Percentiles rank a stretch among this genome's conserved stretches.
phyloP scores from a whole-genome alignment of 35 echinoderm and acorn worm genomes.

The Chiridota heheva region DNA sequence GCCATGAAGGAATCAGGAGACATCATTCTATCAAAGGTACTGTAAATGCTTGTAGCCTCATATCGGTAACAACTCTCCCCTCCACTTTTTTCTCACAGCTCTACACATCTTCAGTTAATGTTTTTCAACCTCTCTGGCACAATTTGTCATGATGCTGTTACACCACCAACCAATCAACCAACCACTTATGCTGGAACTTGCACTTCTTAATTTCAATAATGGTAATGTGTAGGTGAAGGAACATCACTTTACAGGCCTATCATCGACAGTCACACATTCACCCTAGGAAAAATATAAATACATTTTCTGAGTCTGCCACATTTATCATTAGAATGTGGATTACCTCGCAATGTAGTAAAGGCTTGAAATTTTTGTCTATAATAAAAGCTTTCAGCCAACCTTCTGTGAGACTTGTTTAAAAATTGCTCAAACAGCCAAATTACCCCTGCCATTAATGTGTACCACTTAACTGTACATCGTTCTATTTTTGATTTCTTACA shows the following conservation, averaged over 20 bases:
- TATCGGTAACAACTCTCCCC: not conserved
- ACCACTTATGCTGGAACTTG: not conserved
- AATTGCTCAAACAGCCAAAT: not conserved
- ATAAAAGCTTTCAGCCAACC: not conserved
- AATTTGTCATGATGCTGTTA: no score
- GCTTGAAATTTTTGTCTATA: not conserved
- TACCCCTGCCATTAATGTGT: not conserved
- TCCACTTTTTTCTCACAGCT: not conserved
- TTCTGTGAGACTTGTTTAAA: not conserved
- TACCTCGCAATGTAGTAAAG: not conserved
- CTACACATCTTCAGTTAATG: not conserved
- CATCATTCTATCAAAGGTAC: slow-evolving; percentile 70
- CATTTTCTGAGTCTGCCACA: not conserved
- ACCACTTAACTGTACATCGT: not conserved
- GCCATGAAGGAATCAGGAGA: slow-evolving; percentile 85
- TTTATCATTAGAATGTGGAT: not conserved
- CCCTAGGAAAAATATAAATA: no score
- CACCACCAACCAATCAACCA: no score
- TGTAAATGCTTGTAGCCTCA: not conserved
- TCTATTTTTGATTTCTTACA: slow-evolving; percentile 18
- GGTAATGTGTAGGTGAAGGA: not conserved
- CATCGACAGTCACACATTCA: no score
- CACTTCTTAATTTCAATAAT: not conserved
- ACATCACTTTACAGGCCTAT: no score
- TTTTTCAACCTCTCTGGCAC: not conserved